Percentiles rank a stretch among this genome's conserved stretches.
Conservation (phyloP, 2,888 invertebrate genomes). For the Bhutanitis thaidina region DNA sequence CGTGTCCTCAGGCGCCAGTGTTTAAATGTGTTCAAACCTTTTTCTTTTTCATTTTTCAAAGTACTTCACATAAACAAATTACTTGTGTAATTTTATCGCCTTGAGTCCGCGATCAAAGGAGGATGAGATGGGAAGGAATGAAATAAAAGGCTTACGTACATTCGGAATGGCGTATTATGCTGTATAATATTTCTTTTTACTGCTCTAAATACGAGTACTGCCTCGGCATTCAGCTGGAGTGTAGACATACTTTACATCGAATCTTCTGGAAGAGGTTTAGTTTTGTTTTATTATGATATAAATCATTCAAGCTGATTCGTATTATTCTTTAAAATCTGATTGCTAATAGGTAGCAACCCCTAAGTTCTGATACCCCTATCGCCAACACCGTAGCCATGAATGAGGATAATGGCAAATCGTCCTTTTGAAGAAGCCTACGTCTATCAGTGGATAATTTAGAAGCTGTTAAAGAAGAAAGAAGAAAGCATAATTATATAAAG, state of each 20-base stretch:
- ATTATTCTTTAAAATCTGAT: no score
- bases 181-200: conserved; percentile 17
- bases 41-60: conserved; percentile 3
- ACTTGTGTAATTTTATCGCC: conserved; percentile 11
- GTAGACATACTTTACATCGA: conserved; percentile 5
- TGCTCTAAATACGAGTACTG: not conserved
- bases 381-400: no score
- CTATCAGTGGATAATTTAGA: no score
- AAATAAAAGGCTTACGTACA: conserved; percentile 15
- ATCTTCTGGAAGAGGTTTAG: not conserved
- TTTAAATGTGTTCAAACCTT: no score
- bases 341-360: no score
- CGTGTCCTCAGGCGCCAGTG: no score
- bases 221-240: conserved; percentile 7
- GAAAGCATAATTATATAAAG: no score
- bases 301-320: no score
- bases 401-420: no score
- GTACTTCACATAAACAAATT: conserved; percentile 2
- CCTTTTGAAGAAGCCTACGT: no score
- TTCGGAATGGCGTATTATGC: conserved; percentile 6
- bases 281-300: not conserved
- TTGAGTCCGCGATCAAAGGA: conserved; percentile 12
- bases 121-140: conserved; percentile 6
- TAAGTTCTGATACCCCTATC: no score
- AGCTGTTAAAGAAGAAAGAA: no score